Base-by-base conservation (phyloP, 1,140 invertebrate species). In the Streblospio benedicti region DNA sequence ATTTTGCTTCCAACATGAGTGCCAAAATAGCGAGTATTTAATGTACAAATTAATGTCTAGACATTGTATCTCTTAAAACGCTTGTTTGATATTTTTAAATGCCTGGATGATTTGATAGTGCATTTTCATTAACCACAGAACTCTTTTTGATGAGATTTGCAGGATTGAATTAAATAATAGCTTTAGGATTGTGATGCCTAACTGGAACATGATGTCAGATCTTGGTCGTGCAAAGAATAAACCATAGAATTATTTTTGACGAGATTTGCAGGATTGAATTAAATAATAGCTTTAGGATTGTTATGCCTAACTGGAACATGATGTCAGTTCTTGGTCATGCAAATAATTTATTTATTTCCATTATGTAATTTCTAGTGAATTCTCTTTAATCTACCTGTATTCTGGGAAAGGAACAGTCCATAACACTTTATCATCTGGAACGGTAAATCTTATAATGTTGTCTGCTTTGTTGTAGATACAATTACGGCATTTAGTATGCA, bases 191-290 rank as follows among this genome's bases (percentile, higher is more conserved):
- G 32, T 45, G 44, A 28, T 33, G 28, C 32, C 28, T 27, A 1
- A n/a, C 28, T 44, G 50, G 58, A 65, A 70, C 65, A 64, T 60
- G 50, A 88, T 81, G 45, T 87, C 81, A 20, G 81, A 81, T 83
- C 97, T 93, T 23, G 93, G 90, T 87, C 90, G 97, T 4, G 85
- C 80, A 82, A 85, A 28, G 28, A 43, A n/a, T n/a, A n/a, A n/a
- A n/a, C n/a, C n/a, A n/a, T n/a, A n/a, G n/a, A n/a, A n/a, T n/a
- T n/a, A n/a, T n/a, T n/a, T n/a, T n/a, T n/a, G 0, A 90, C 23
- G 14, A 70, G 50, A 78, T 97, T 95, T 86, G 88, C 97, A 65
- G 82, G 81, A 23, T 57, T 62, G 23, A 38, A 47, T 14, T 63
- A n/a, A 38, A 16, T 14, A 5, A 41, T 33, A n/a, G n/a, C n/a